Conservation (phyloP, 2,888 invertebrate genomes). For the Harpalus rubripes region DNA sequence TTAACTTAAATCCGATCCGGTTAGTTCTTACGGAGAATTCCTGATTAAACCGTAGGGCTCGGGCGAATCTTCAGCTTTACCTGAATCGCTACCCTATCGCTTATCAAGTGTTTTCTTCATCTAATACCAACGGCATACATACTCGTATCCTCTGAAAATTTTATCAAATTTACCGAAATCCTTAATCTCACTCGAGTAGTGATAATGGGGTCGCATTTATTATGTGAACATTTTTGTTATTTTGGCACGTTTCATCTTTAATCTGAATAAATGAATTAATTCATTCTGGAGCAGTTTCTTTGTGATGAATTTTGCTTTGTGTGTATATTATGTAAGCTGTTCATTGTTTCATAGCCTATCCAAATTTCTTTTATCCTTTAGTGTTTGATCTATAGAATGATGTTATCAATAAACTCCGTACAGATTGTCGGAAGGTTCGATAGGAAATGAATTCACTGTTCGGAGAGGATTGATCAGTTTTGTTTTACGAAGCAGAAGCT, state of each 20-base stretch:
- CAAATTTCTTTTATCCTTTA: slow-evolving; percentile 31
- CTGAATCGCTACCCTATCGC: not conserved
- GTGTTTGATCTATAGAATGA: slow-evolving; percentile 2
- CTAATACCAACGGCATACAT: not conserved
- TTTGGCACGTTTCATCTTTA: slow-evolving; percentile 14
- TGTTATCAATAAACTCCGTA: not conserved
- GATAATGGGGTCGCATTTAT: slow-evolving; percentile 20
- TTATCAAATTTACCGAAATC: not conserved
- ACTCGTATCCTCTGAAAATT: not conserved
- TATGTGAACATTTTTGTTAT: not conserved
- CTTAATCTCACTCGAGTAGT: slow-evolving; percentile 10
- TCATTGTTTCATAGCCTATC: slow-evolving; percentile 44
- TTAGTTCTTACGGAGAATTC: not conserved
- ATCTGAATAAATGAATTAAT: slow-evolving; percentile 31
- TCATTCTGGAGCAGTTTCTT: slow-evolving; percentile 29
- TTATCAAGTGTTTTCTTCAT: slow-evolving; percentile 3
- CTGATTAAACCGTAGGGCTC: not conserved
- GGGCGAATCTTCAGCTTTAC: not conserved
- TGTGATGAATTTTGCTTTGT: slow-evolving; percentile 36
- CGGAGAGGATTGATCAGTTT: not conserved
- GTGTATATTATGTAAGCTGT: slow-evolving; percentile 21
- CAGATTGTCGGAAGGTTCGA: not conserved
- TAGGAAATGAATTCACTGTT: not conserved
- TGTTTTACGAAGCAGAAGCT: not conserved
- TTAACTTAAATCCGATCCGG: not conserved